Evolutionary conservation across 2,888 invertebrate species (phyloP).

Genomic region (Tethea ocularis): DNA sequence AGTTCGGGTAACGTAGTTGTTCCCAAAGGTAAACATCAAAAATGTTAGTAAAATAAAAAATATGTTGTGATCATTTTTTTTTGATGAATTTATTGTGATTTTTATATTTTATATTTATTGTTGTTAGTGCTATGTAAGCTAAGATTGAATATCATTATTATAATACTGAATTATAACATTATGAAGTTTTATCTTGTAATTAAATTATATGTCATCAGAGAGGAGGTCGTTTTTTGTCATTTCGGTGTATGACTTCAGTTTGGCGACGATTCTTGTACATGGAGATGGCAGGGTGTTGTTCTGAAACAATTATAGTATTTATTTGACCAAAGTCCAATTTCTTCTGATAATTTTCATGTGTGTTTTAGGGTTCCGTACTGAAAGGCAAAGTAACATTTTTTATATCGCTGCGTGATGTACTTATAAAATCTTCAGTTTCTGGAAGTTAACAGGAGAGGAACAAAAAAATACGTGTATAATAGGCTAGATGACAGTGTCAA

Average conservation of each 20-base stretch:
- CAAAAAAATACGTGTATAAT: too few species aligned
- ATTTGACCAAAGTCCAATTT: too few species aligned
- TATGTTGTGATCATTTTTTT: constrained; percentile 48
- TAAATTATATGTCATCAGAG: constrained; percentile 64
- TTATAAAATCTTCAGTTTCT: too few species aligned
- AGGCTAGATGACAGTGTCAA: too few species aligned
- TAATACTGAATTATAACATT: constrained; percentile 38
- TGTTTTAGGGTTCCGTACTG: too few species aligned
- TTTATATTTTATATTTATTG: constrained; percentile 50
- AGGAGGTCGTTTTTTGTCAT: constrained; percentile 62
- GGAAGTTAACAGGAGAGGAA: too few species aligned
- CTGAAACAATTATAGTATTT: constrained; percentile 58
- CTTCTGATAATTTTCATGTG: too few species aligned
- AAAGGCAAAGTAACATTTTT: too few species aligned
- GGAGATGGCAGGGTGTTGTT: constrained; percentile 58
- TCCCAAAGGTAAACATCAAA: neutral
- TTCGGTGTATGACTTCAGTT: constrained; percentile 54
- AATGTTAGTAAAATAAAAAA: constrained; percentile 24
- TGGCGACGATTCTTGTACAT: constrained; percentile 59
- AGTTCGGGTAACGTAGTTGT: neutral
- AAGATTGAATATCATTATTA: constrained; percentile 39
- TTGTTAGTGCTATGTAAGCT: constrained; percentile 53
- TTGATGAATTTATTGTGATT: constrained; percentile 57
- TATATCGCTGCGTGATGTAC: too few species aligned
- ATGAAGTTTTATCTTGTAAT: constrained; percentile 57